phyloP scores from a whole-genome alignment of 2,888 invertebrate genomes.

The Copidosoma aretas region DNA sequence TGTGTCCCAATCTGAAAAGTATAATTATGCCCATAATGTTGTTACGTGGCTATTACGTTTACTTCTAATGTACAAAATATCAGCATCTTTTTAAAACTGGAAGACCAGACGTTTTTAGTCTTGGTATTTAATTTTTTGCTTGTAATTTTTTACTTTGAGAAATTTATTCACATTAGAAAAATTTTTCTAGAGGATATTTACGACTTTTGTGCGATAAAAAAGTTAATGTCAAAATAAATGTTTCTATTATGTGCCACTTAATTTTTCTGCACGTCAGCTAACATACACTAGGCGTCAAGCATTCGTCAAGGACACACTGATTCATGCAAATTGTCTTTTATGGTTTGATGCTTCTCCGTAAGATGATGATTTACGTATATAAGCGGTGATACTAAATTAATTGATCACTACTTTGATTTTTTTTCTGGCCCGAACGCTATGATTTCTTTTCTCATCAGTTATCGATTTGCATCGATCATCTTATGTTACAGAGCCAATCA shows the following conservation, averaged over 20 bases:
- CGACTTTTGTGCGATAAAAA: background rate
- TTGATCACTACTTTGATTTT: background rate
- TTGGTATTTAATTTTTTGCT: too few species aligned
- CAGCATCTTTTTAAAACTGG: too few species aligned
- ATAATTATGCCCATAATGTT: too few species aligned
- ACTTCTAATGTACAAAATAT: too few species aligned
- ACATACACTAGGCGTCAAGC: background rate
- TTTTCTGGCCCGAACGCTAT: background rate
- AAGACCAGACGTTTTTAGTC: too few species aligned
- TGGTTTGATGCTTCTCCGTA: background rate
- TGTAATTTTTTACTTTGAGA: too few species aligned
- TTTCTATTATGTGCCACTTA: background rate
- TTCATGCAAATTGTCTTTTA: constrained; percentile 14
- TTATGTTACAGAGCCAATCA: too few species aligned
- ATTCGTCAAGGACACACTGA: constrained; percentile 8
- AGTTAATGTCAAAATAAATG: constrained; percentile 14
- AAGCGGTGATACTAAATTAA: background rate
- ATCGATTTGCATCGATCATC: background rate
- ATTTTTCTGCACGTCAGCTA: background rate
- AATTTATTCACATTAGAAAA: too few species aligned
- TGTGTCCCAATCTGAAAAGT: too few species aligned
- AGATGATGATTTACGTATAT: background rate
- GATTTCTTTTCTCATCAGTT: background rate
- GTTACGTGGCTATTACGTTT: too few species aligned
- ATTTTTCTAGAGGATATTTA: background rate